Evolutionary conservation across 2,888 invertebrate species (phyloP).

Genomic region (Lordiphosa andalusiaca): DNA sequence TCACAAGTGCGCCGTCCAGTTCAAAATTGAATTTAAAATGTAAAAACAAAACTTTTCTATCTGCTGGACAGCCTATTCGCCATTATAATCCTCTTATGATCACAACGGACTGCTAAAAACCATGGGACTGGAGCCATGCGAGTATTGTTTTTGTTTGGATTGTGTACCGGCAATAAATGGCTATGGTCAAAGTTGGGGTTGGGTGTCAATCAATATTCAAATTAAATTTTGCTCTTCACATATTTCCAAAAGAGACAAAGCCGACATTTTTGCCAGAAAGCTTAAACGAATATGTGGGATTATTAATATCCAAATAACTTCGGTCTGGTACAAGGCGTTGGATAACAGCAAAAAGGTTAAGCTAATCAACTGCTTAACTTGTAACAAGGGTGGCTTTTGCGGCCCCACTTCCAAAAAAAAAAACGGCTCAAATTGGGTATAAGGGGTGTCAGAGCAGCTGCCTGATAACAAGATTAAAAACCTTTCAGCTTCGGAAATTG

Average conservation of each 20-base stretch:
- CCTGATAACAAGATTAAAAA: slow-evolving; percentile 72
- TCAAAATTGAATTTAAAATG: slow-evolving; percentile 56
- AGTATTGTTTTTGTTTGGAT: slow-evolving; percentile 3
- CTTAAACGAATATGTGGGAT: slow-evolving; percentile 17
- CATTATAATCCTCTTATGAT: slow-evolving; percentile 40
- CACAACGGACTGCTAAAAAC: slow-evolving; percentile 2
- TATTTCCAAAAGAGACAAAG: slow-evolving; percentile 8
- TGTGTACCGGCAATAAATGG: not conserved
- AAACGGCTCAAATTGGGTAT: slow-evolving; percentile 30
- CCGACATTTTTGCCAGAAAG: not conserved
- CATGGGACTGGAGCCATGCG: slow-evolving; percentile 17
- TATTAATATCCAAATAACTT: slow-evolving; percentile 42
- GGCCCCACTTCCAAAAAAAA: slow-evolving; percentile 18
- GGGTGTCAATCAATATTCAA: slow-evolving; percentile 19
- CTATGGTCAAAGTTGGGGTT: not conserved
- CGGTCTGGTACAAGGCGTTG: slow-evolving; percentile 23
- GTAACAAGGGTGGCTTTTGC: slow-evolving; percentile 56
- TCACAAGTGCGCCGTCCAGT: slow-evolving; percentile 11
- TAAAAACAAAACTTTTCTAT: slow-evolving; percentile 24
- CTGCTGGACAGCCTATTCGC: slow-evolving; percentile 19
- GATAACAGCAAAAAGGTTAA: slow-evolving; percentile 49
- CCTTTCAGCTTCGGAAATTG: slow-evolving; percentile 74
- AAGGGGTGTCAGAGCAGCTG: slow-evolving; percentile 37
- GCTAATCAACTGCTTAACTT: slow-evolving; percentile 63
- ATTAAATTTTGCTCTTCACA: slow-evolving; percentile 11